Evolutionary conservation across 2,888 invertebrate genomes (phyloP).

Genomic region (Synergus umbraculus): DNA sequence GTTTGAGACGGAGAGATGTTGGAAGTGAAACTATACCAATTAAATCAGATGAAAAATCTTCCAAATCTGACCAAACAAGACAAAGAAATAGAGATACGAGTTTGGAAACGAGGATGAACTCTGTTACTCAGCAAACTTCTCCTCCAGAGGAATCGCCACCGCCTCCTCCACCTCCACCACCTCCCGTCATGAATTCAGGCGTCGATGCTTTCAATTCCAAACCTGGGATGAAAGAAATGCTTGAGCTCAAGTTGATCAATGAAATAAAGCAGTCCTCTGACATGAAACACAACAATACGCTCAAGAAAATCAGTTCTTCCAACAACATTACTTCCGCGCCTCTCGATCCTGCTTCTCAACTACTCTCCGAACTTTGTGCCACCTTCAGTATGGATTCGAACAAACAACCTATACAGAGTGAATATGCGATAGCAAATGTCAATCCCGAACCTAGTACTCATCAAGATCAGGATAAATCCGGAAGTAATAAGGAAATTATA

Average conservation of each 20-base stretch:
- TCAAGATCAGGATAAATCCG: constrained; percentile 9
- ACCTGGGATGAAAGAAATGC: constrained; percentile 88
- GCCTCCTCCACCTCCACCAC: constrained; percentile 74
- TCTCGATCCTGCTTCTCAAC: constrained; percentile 87
- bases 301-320: constrained; percentile 68
- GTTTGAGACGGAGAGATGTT: constrained; percentile 83
- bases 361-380: constrained; percentile 91
- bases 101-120: constrained; percentile 71
- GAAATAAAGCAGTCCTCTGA: constrained; percentile 90
- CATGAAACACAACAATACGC: constrained; percentile 80
- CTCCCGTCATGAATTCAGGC: constrained; percentile 60
- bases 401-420: constrained; percentile 72
- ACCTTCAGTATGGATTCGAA: constrained; percentile 85
- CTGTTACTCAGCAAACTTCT: constrained; percentile 76
- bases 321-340: constrained; percentile 66
- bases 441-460: neutral
- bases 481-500: constrained; percentile 8
- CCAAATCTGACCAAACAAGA: constrained; percentile 71
- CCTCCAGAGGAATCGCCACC: constrained; percentile 76
- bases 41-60: constrained; percentile 69
- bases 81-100: constrained; percentile 71
- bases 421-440: constrained; percentile 64
- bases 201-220: constrained; percentile 74
- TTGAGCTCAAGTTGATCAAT: constrained; percentile 88
- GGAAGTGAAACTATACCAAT: constrained; percentile 4